These are phyloP conservation scores for Orchestia grillus DNA, from an alignment of 1,140 invertebrate species.

Conservation along the genomic window DNA sequence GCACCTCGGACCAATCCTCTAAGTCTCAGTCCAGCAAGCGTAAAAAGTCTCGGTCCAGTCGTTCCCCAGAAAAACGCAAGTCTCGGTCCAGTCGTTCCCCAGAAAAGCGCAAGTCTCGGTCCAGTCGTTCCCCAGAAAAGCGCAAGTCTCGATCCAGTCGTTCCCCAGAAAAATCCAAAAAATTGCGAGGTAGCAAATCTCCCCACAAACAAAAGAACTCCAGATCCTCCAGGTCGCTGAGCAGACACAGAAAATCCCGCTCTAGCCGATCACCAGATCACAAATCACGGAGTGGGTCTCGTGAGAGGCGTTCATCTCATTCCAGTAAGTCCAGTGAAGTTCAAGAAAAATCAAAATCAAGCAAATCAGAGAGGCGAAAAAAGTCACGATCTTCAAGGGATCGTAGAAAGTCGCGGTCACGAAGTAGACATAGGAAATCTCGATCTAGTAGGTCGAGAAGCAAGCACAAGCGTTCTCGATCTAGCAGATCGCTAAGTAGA, in stretches of 20 bases:
- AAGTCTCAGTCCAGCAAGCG: background rate
- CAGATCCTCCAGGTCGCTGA: background rate
- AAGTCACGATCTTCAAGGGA: background rate
- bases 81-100: conserved; percentile 37
- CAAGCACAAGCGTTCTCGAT: background rate
- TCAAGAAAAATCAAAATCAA: background rate
- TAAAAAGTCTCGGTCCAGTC: conserved; percentile 27
- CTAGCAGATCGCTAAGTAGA: background rate
- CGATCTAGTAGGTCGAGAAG: background rate
- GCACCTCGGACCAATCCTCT: background rate
- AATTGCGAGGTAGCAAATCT: background rate
- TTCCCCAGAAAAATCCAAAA: background rate
- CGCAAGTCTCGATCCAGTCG: conserved; percentile 33
- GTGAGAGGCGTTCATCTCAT: background rate
- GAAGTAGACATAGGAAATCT: background rate
- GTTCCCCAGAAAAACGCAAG: background rate
- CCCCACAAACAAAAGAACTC: background rate
- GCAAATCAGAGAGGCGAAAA: background rate
- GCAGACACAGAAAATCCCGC: background rate
- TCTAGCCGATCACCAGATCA: background rate
- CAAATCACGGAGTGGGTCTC: background rate
- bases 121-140: background rate
- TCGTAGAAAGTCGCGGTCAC: background rate
- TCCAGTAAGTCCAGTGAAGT: background rate
- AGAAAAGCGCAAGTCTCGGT: background rate